These are phyloP conservation scores for Brachionus rubens DNA, from an alignment of 1,140 invertebrate genomes.

Conservation along the genomic window DNA sequence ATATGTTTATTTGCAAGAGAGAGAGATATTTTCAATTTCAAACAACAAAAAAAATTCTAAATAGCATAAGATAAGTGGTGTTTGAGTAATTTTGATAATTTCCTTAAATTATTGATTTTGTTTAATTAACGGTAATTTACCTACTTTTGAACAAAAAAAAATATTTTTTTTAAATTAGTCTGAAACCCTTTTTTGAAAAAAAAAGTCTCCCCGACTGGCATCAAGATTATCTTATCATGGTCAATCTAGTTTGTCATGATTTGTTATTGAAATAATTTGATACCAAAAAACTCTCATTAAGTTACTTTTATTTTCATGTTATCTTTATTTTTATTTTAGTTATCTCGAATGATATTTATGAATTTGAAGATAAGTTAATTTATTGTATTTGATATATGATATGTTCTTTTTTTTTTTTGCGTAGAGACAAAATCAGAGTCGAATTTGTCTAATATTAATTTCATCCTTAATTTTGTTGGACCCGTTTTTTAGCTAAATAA, in stretches of 20 bases:
- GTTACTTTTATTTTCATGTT: not conserved
- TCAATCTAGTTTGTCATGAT: too few relatives aligned
- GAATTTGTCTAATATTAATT: conserved; percentile 38
- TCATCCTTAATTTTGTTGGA: conserved; percentile 1
- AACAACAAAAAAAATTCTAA: not conserved
- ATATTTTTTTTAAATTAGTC: not conserved
- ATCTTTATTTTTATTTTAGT: conserved; percentile 18
- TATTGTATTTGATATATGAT: conserved; percentile 32
- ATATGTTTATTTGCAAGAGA: not conserved
- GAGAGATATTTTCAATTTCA: conserved; percentile 20
- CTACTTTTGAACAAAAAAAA: conserved; percentile 17
- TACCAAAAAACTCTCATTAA: not conserved
- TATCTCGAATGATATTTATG: conserved; percentile 30
- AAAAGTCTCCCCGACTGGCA: not conserved
- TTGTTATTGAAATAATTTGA: not conserved
- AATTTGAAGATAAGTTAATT: conserved; percentile 13
- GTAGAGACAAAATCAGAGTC: conserved; percentile 22
- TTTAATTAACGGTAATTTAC: conserved; percentile 38
- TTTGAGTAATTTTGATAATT: conserved; percentile 6
- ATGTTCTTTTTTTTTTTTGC: conserved; percentile 8
- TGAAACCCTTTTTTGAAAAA: not conserved
- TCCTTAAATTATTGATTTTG: conserved; percentile 40
- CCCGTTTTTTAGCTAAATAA: not conserved
- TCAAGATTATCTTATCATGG: too few relatives aligned
- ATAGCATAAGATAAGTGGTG: conserved; percentile 29